Base-by-base conservation (phyloP, 1,140 invertebrate genomes). In the Drosophila takahashii region DNA sequence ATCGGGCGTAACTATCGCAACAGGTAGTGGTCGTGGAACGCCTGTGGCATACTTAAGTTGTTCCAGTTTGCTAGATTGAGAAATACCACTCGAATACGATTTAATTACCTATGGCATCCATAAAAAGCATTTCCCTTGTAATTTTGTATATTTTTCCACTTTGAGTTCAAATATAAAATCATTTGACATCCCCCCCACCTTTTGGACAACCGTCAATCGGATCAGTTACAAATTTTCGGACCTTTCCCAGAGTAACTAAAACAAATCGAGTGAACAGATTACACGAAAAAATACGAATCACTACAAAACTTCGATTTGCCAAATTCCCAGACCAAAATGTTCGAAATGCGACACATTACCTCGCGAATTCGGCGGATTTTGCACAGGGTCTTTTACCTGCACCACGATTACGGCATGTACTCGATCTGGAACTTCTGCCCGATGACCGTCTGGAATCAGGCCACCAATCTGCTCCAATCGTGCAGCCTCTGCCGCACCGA, bases 341-440 rank as follows among this genome's bases (percentile, higher is more conserved):
- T 76, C 13, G 56, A 71, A 11, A 32, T 48, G 11, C 26, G 9
- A 8, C 2, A 10, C 5, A 50, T 50, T 1, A 22, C 9, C 37
- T 36, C 27, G 1, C 11, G 29, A 4, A 44, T 52, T 1, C 22
- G 26, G 3, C 34, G 34, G 0, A 11, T 54, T 1, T 6, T 61
- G 11, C 26, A 27, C 4, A 42, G 11, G 4, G 4, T 13, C 1
- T 48, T 18, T 15, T 3, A 11, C 26, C 5, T 26, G 6, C 1
- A 4, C 1, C 13, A 13, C 8, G 44, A 52, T 1, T 42, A 41
- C 13, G 11, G 16, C 18, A 9, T 4, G 9, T 70, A 42, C 15
- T 59, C 71, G 3, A 62, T 75, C 7, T 78, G 76, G 72, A 48
- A 47, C 8, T 18, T 60, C 11, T 76, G 71, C n/a, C 54, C 54